Conservation (phyloP, 2,888 invertebrate genomes). For the Ormyrus pomaceus region DNA sequence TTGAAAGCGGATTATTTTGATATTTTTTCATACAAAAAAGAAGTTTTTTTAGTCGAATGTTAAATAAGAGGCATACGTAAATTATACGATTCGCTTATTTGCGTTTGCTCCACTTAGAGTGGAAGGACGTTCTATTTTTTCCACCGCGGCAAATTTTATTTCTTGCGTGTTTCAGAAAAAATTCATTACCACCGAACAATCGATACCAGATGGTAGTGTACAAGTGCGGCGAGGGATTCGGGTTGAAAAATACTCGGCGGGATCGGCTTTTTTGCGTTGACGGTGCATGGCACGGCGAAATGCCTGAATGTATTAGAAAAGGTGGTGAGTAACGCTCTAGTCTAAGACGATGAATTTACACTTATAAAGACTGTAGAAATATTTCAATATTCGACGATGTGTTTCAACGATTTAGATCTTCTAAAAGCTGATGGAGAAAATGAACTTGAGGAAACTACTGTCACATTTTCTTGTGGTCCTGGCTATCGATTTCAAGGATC, state of each 20-base stretch:
- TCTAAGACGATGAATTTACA: no score
- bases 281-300: conserved; percentile 77
- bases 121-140: background rate
- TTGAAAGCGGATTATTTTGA: background rate
- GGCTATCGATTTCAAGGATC: conserved; percentile 74
- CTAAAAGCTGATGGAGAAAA: conserved; percentile 17
- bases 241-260: conserved; percentile 73
- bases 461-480: conserved; percentile 70
- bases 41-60: background rate
- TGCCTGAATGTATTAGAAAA: conserved; percentile 74
- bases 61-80: background rate
- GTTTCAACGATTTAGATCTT: conserved; percentile 16
- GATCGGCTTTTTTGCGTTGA: conserved; percentile 78
- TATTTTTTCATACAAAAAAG: no score
- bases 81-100: background rate
- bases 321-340: conserved; percentile 42
- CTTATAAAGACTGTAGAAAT: no score
- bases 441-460: no score
- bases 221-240: conserved; percentile 77
- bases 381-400: no score
- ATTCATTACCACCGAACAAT: conserved; percentile 31
- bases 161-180: conserved; percentile 41
- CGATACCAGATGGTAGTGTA: conserved; percentile 76
- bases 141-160: background rate
- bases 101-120: background rate